Conservation (phyloP, 2,888 invertebrate species). For the Phyllotreta striolata region DNA sequence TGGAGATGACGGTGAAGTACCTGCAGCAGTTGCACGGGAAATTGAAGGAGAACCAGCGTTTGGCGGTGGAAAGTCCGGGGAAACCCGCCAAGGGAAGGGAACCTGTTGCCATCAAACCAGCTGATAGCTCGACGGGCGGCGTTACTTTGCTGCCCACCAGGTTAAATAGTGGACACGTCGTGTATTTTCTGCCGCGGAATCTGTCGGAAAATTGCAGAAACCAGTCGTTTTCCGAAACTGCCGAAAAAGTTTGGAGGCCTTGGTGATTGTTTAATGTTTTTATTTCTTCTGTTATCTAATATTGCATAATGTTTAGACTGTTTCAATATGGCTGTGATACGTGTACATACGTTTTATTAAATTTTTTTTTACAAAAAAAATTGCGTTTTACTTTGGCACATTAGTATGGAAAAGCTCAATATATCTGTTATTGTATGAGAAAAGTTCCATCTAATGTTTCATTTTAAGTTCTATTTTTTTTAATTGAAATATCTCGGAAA, state of each 20-base stretch:
- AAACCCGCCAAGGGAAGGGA: conserved; percentile 34
- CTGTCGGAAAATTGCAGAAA: conserved; percentile 16
- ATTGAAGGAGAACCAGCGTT: conserved; percentile 39
- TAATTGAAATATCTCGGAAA: no score
- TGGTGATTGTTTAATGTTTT: conserved; percentile 51
- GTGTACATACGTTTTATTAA: conserved; percentile 30
- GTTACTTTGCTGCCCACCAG: conserved; percentile 57
- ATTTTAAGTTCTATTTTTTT: no score
- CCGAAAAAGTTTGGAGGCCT: conserved; percentile 57
- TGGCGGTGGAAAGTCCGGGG: neutral
- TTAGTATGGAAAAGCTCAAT: no score
- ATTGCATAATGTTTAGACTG: conserved; percentile 23
- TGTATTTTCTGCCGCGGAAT: conserved; percentile 57
- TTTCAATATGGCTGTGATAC: conserved; percentile 37
- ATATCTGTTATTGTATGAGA: no score
- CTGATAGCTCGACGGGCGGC: conserved; percentile 51
- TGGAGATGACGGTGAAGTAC: conserved; percentile 70
- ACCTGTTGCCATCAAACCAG: conserved; percentile 41
- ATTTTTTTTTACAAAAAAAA: conserved; percentile 24
- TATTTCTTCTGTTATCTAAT: conserved; percentile 15
- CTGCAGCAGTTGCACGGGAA: conserved; percentile 64
- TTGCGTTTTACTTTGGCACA: neutral
- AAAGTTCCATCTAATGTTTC: no score
- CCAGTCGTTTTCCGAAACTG: conserved; percentile 29
- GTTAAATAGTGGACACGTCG: conserved; percentile 58